phyloP scores from a whole-genome alignment of 1,140 invertebrate species.

The Drosophila elegans region DNA sequence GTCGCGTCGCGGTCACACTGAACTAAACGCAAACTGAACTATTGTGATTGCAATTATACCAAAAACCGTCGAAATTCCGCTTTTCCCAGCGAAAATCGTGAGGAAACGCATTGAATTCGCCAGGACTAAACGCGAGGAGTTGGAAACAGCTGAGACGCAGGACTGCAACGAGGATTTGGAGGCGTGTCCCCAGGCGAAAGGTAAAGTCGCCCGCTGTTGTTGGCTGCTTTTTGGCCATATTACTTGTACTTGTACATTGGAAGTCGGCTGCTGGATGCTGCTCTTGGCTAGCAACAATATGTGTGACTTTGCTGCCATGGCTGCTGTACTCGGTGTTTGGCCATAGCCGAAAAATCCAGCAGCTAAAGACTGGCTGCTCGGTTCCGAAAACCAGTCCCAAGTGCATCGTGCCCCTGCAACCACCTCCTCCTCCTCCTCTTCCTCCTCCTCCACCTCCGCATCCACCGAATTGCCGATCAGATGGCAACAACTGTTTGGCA shows the following conservation, averaged over 20 bases:
- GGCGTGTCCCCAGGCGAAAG: conserved; percentile 29
- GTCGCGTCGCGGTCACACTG: not conserved
- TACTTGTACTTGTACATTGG: conserved; percentile 2
- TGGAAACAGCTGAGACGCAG: conserved; percentile 16
- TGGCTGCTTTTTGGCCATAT: not conserved
- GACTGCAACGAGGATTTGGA: conserved; percentile 3
- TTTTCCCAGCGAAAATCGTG: conserved; percentile 1
- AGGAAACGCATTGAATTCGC: not conserved
- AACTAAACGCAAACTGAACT: conserved; percentile 5
- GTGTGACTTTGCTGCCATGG: conserved; percentile 51
- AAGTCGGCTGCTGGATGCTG: conserved; percentile 26
- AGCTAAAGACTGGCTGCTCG: conserved; percentile 6
- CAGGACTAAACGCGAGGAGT: not conserved
- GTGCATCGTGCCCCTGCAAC: conserved; percentile 64
- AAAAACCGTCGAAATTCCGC: conserved; percentile 6
- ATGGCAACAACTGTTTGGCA: conserved; percentile 65
- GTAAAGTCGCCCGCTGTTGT: conserved; percentile 28
- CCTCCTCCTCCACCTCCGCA: conserved; percentile 23
- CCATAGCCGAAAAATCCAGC: conserved; percentile 69
- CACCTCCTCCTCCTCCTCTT: conserved; percentile 31
- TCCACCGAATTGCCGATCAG: conserved; percentile 33
- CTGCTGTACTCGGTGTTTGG: conserved; percentile 59
- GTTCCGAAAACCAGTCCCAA: conserved; percentile 69
- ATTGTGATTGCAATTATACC: conserved; percentile 17
- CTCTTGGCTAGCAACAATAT: conserved; percentile 60